Percentiles rank a stretch among this genome's conserved stretches.
phyloP scores from a whole-genome alignment of 2,797 vertebrate genomes.

The Lacerta agilis region DNA sequence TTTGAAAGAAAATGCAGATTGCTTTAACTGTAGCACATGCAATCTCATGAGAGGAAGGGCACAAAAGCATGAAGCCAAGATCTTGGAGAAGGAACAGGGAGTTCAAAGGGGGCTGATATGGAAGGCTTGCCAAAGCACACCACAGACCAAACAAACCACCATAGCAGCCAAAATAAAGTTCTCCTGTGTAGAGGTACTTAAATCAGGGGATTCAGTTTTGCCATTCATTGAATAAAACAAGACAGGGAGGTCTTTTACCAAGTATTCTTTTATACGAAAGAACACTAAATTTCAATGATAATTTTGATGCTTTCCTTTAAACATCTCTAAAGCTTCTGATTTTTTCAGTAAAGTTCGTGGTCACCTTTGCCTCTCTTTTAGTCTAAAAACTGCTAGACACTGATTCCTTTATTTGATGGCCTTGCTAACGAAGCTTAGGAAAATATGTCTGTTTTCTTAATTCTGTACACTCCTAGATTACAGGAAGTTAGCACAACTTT shows the following conservation, averaged over 20 bases:
- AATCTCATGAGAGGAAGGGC: background rate
- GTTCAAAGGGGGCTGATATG: slow-evolving; percentile 8
- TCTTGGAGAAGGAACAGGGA: background rate
- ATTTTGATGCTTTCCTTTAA: background rate
- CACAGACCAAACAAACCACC: slow-evolving; percentile 5
- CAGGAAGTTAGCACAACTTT: slow-evolving; percentile 37
- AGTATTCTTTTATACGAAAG: background rate
- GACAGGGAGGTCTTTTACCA: background rate
- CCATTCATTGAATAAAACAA: background rate
- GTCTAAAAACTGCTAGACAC: slow-evolving; percentile 38
- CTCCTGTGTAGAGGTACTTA: background rate
- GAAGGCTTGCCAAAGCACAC: background rate
- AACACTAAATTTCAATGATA: background rate
- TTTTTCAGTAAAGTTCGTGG: background rate
- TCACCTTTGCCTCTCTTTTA: background rate
- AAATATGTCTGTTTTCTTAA: slow-evolving; percentile 33
- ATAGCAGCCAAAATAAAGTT: slow-evolving; percentile 12
- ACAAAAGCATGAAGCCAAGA: background rate
- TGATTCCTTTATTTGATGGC: slow-evolving; percentile 19
- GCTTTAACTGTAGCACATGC: background rate
- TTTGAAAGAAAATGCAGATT: background rate
- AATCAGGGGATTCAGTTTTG: background rate
- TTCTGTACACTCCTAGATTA: slow-evolving; percentile 15
- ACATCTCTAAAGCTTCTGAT: background rate
- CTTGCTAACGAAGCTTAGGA: slow-evolving; percentile 35